These are phyloP conservation scores for Stegodyphus mimosarum DNA, from an alignment of 1,140 invertebrate species.

Conservation along the genomic window DNA sequence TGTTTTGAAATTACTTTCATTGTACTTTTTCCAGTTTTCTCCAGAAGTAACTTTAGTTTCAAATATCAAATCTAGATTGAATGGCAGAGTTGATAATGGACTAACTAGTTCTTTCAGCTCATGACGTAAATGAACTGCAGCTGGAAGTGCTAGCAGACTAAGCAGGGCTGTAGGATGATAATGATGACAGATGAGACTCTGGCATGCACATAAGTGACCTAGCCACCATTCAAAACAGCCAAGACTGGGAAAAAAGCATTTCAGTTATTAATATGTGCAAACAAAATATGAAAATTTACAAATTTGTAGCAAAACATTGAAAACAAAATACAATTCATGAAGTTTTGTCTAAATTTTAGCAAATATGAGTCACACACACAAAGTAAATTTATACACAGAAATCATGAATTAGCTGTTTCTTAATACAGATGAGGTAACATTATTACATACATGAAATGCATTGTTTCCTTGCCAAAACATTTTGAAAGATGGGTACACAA, in stretches of 20 bases:
- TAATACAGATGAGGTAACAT: no score
- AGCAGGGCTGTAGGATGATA: conserved; percentile 80
- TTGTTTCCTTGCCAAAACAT: no score
- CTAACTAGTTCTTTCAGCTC: conserved; percentile 79
- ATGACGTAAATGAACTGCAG: conserved; percentile 74
- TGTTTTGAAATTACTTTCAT: conserved; percentile 29
- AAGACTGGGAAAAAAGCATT: conserved; percentile 72
- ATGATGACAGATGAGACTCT: conserved; percentile 83
- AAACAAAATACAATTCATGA: background rate
- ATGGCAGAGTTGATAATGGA: conserved; percentile 80
- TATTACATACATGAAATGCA: no score
- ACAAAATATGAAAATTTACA: background rate
- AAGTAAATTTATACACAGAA: no score
- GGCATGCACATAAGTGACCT: conserved; percentile 82
- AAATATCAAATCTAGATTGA: conserved; percentile 83
- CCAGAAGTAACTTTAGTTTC: conserved; percentile 73
- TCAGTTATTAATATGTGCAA: background rate
- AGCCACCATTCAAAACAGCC: conserved; percentile 87
- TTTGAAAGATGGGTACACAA: no score
- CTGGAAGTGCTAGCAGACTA: conserved; percentile 74
- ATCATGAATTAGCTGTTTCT: no score
- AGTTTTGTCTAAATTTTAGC: background rate
- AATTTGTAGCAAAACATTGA: background rate
- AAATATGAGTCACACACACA: no score
- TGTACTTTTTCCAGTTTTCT: conserved; percentile 52